Base-by-base conservation (phyloP, 1,140 invertebrate genomes). In the Vanessa atalanta region DNA sequence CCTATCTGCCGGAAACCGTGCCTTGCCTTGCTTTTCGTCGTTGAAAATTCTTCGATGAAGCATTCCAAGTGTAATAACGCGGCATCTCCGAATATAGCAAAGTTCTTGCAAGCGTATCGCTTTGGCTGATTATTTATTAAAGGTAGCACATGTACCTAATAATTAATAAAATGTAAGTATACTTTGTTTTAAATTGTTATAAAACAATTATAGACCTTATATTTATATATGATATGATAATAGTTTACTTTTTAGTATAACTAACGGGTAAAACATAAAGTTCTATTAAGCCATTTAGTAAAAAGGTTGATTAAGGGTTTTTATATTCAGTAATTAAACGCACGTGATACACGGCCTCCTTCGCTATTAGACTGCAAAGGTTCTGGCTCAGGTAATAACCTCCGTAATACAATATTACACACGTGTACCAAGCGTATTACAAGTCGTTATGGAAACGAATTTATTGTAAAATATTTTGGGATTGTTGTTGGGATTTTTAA, bases 321-420 rank as follows among this genome's bases (percentile, higher is more conserved):
- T 85, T 83, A 84, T 79, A 83, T 79, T 83, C 76, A 48, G 63
- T 76, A 79, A 79, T 87, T 84, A 87, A 85, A 85, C 76, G 79
- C 82, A 86, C 82, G 77, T 83, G 80, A 72, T 48, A 75, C 73
- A 73, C 66, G 65, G 68, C 72, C 78, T 70, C 64, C 60, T 57
- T 63, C 47, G 65, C 73, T 61, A 66, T 75, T 65, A 74, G 57
- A 60, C 67, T 65, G 68, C 61, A 57, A 75, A 70, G 73, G 63
- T 26, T 66, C 50, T 65, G 63, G 20, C 66, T 23, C 61, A 75
- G 63, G 73, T 75, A 75, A 75, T 74, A 75, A 75, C 63, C 73
- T 37, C 68, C 50, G 20, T 43, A 65, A 75, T 53, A 65, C 50
- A 75, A 75, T 75, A 72, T 72, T 72, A 72, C 51, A 72, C 61